Evolutionary conservation across 23 tunicate species (phyloP), one percentile per base, ranked within the genome.

Genomic region (Clavelina lepadiformis): DNA sequence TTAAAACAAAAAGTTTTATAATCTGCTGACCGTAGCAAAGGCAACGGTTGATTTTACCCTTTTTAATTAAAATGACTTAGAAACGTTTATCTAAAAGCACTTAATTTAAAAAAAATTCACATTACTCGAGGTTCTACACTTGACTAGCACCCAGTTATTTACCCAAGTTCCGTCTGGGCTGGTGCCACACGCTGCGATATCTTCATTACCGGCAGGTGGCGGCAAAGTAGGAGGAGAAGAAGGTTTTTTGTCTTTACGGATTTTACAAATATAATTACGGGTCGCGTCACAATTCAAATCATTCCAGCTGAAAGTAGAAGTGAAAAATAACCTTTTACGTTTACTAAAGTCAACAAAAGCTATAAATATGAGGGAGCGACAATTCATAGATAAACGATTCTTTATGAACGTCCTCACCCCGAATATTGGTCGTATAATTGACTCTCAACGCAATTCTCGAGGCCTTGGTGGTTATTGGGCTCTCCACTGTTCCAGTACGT

Each of bases 211-310:
- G 31, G 37, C 51, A 6, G 78, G 78, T 33, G 89, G 89, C 15
- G 81, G 88, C 20, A 66, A 32, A 3, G 79, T 74, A 3, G 97
- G 89, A 1, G 83, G 75, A 18, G 73, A 51, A 19, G 21, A 23
- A 15, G 88, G 88, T 0, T 51, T 38, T 54, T 3, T 56, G 24
- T 57, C 70, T 36, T 81, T 81, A 1, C 56, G 34, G 46, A 89
- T 89, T 34, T 89, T 89, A 52, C 97, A 89, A 46, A 89, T 81
- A 44, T 46, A 76, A 47, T 89, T 89, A 33, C 88, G 79, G 1
- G 31, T 28, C 0, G 82, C 56, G 46, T 89, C 78, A 53, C 97
- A 89, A 50, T 37, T 55, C 46, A 81, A 55, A 56, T 89, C 97
- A 41, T 89, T 89, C 97, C 97, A 89, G 4, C 97, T 89, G 58